These are phyloP conservation scores for Schizotus pectinicornis DNA, from an alignment of 2,888 invertebrate species.

Conservation along the genomic window DNA sequence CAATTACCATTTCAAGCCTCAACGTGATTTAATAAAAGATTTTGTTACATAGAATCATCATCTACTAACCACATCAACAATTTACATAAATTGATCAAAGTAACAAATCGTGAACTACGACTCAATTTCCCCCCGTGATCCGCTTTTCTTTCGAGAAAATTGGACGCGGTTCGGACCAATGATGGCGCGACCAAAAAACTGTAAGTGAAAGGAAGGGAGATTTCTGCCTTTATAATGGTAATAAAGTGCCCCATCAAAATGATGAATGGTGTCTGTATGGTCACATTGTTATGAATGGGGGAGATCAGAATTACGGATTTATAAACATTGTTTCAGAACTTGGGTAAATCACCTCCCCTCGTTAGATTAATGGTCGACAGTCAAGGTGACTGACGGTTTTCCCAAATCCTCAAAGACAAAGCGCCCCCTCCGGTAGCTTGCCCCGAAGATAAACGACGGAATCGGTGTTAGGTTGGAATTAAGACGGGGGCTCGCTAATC, in stretches of 20 bases:
- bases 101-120: no score
- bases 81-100: no score
- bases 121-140: no score
- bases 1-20: no score
- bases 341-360: slow-evolving; percentile 12
- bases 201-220: no score
- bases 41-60: no score
- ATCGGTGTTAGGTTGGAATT: neutral
- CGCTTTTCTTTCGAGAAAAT: no score
- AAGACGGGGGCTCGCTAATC: no score
- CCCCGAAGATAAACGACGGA: slow-evolving; percentile 5
- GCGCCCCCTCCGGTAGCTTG: neutral
- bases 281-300: slow-evolving; percentile 35
- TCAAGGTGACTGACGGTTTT: slow-evolving; percentile 21
- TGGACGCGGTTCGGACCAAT: no score
- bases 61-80: no score
- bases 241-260: slow-evolving; percentile 30
- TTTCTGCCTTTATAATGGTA: neutral
- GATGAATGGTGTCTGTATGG: slow-evolving; percentile 37
- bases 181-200: no score
- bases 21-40: no score
- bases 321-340: slow-evolving; percentile 38
- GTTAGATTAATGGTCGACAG: slow-evolving; percentile 23
- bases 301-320: slow-evolving; percentile 33
- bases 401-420: slow-evolving; percentile 23